Evolutionary conservation across 2,113 vertebrate species (phyloP).

Genomic region (Morone chrysops): DNA sequence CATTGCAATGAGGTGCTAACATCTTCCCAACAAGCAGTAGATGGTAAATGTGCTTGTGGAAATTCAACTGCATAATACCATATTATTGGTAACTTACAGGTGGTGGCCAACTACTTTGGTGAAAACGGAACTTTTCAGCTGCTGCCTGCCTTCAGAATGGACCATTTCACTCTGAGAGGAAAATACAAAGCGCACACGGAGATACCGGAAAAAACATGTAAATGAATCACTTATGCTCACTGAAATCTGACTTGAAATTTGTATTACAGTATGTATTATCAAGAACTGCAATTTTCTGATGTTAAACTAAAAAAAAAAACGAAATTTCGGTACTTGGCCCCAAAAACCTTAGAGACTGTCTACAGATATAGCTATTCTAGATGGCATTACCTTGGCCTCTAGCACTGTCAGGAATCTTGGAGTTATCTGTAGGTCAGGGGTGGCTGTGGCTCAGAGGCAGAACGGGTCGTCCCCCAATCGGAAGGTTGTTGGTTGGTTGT

Average conservation of each 20-base stretch:
- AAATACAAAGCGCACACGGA: slow-evolving; percentile 77
- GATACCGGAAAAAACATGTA: slow-evolving; percentile 92
- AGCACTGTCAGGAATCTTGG: too few relatives aligned
- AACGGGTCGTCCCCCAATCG: too few relatives aligned
- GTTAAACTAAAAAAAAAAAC: too few relatives aligned
- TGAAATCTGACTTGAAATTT: neutral
- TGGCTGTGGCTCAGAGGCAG: too few relatives aligned
- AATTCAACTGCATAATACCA: neutral
- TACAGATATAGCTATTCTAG: too few relatives aligned
- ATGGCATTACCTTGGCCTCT: too few relatives aligned
- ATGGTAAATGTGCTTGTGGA: neutral
- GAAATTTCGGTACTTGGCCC: too few relatives aligned
- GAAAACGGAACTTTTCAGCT: slow-evolving; percentile 90
- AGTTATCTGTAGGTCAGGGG: too few relatives aligned
- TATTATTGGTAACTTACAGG: slow-evolving; percentile 77
- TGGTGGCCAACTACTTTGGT: slow-evolving; percentile 94
- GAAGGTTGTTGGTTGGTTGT: too few relatives aligned
- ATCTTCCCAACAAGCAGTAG: neutral
- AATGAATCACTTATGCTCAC: slow-evolving; percentile 72
- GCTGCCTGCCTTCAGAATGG: slow-evolving; percentile 85
- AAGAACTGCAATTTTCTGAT: too few relatives aligned
- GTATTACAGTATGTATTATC: neutral
- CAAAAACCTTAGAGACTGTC: too few relatives aligned
- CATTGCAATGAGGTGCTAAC: too few relatives aligned
- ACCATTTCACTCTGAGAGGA: slow-evolving; percentile 83